Evolutionary conservation across 2,113 vertebrate species (phyloP), one percentile per base, ranked within the genome.

Genomic region (Cyanistes caeruleus): DNA sequence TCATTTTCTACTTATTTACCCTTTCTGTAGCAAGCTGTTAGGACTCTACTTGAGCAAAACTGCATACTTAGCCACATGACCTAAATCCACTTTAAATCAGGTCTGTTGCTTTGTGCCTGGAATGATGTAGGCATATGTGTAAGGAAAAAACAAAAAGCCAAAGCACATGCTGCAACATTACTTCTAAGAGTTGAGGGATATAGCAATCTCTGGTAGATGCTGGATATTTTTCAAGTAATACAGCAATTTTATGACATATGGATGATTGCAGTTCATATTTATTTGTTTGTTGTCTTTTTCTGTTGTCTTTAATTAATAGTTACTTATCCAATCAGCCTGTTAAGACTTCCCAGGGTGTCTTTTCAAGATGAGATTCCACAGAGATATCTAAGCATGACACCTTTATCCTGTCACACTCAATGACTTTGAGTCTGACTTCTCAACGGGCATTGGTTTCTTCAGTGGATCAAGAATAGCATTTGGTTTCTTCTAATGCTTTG

Each of bases 231-330:
- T 73, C 24, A 89, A 69, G 9, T n/a, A 46, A 56, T 52, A 39
- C 2, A 44, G 3, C 10, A 28, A 31, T 80, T 78, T 68, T 95
- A 86, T 56, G 18, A 2, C 9, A 41, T 17, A 13, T 24, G 14
- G 8, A 4, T 52, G 19, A 44, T 15, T 90, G 5, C 1, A 4
- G 70, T 76, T 49, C 25, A n/a, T 53, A 5, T n/a, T 63, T 52
- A 15, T 15, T 28, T 67, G 9, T 15, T 23, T 37, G 8, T 25
- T 33, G 6, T 15, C 0, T 1, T 41, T 24, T 21, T 39, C 37
- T 39, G 8, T 39, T 39, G 8, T 39, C 9, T 55, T 79, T 60
- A 48, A 17, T 33, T 70, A 39, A 46, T 89, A 75, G 31, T 56
- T 91, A 35, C 5, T 81, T 81, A 48, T 10, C 10, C 25, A 41